A percentile compares a stretch with the other conserved stretches of the same genome.
phyloP scores from a whole-genome alignment of 2,797 vertebrate species.

The Poeciliopsis paucimaculata region DNA sequence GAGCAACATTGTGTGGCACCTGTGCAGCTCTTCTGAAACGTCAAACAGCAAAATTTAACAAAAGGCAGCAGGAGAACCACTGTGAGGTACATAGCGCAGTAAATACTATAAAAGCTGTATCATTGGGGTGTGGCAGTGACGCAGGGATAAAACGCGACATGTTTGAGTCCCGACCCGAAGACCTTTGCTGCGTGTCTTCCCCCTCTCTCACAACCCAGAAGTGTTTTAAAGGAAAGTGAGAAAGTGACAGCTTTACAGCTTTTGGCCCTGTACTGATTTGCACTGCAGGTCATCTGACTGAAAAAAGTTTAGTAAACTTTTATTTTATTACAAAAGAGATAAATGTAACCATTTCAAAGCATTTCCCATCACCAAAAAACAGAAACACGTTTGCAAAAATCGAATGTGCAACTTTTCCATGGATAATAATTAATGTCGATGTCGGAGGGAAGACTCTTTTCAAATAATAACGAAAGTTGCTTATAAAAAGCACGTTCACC shows the following conservation, averaged over 20 bases:
- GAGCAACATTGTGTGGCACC: slow-evolving; percentile 6
- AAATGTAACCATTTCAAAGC: neutral
- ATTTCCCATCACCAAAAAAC: neutral
- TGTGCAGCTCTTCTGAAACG: neutral
- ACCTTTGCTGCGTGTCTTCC: too few species aligned
- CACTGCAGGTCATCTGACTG: neutral
- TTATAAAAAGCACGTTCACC: neutral
- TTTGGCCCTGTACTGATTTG: neutral
- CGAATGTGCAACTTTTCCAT: neutral
- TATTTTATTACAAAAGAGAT: neutral
- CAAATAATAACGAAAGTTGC: neutral
- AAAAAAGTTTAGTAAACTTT: neutral
- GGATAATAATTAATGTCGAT: neutral
- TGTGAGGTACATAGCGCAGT: neutral
- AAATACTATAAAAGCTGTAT: slow-evolving; percentile 10
- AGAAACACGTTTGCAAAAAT: neutral
- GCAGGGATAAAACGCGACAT: too few species aligned
- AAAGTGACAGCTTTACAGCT: neutral
- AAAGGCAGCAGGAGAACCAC: neutral
- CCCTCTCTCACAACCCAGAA: too few species aligned
- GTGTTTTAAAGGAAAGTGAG: neutral
- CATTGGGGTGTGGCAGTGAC: neutral
- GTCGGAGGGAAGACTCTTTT: neutral
- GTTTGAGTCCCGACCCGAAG: too few species aligned
- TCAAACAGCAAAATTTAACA: neutral